These are phyloP conservation scores for Callospermophilus lateralis DNA, from an alignment of 2,113 vertebrate genomes.

Conservation along the genomic window DNA sequence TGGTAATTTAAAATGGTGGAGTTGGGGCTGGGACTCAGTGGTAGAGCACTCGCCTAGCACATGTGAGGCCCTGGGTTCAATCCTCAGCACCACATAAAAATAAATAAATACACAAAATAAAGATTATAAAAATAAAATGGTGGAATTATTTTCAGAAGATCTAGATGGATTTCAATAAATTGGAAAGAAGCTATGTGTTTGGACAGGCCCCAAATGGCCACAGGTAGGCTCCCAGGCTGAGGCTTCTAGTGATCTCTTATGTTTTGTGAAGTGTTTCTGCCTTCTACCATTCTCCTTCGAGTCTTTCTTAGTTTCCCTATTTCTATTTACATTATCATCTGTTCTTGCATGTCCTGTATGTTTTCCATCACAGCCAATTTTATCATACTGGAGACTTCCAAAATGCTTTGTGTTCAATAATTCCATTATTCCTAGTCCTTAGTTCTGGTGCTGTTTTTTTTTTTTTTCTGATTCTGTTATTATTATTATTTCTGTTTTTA, in stretches of 20 bases:
- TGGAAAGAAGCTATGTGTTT: neutral
- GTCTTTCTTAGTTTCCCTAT: neutral
- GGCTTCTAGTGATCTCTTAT: too few species aligned
- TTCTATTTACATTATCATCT: neutral
- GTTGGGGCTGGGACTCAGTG: neutral
- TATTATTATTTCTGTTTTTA: too few species aligned
- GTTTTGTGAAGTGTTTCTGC: neutral
- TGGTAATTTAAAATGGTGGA: neutral
- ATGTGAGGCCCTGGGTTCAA: too few species aligned
- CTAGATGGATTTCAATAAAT: neutral
- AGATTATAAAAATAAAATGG: neutral
- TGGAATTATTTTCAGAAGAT: conserved; percentile 40
- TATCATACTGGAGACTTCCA: neutral
- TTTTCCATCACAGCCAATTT: neutral
- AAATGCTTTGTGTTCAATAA: neutral
- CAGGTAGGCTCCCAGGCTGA: too few species aligned
- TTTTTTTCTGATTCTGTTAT: neutral
- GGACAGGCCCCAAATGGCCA: too few species aligned
- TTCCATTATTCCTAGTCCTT: neutral
- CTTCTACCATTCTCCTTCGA: neutral
- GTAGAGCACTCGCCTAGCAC: too few species aligned
- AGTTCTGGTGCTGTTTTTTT: neutral
- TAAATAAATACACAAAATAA: too few species aligned
- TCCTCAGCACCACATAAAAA: too few species aligned
- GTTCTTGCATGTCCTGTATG: neutral